Base-by-base conservation (phyloP, 2,797 vertebrate species). In the Mormyrops attenuatus region DNA sequence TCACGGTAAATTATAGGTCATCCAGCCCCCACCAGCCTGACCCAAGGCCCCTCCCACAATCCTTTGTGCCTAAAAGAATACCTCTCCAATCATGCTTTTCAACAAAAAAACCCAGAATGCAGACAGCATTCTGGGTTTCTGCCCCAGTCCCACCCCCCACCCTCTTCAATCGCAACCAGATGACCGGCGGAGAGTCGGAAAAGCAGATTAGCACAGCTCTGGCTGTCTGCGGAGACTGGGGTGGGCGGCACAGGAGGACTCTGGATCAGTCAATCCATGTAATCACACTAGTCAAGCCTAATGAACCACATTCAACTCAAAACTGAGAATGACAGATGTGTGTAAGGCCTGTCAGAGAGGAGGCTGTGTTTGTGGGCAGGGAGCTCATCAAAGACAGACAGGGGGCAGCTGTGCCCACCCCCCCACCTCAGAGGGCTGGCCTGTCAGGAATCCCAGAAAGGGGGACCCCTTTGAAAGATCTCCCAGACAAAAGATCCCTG, bases 401-500 rank as follows among this genome's bases (percentile, higher is more conserved):
- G 26, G 63, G 11, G 63, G 63, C 63, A 69, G 63, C 26, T 69
- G 63, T 69, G 26, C 26, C 63, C 6, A 30, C 63, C 63, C 63
- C 22, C 63, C 63, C 11, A 0, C 57, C 57, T 22, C 57, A 60
- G n/a, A 60, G 41, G 73, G 85, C 20, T 63, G 22, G n/a, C 15
- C 84, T 91, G 94, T 93, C 93, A 94, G 93, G 92, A 77, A 77
- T 52, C 69, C 50, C 52, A 15, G 85, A 95, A 90, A 88, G 88
- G 95, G 96, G 95, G 96, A 93, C 94, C 93, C 92, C 93, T 91
- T 89, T 96, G 95, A 96, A 96, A 96, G 95, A 94, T 96, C 66
- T 96, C 95, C 93, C 5, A 92, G 95, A 96, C 96, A 97, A 97
- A 96, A 93, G 95, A 91, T 92, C 94, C 93, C 92, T 94, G 96